Base-by-base conservation (phyloP, 2,797 vertebrate genomes). In the Tragopan temminckii region DNA sequence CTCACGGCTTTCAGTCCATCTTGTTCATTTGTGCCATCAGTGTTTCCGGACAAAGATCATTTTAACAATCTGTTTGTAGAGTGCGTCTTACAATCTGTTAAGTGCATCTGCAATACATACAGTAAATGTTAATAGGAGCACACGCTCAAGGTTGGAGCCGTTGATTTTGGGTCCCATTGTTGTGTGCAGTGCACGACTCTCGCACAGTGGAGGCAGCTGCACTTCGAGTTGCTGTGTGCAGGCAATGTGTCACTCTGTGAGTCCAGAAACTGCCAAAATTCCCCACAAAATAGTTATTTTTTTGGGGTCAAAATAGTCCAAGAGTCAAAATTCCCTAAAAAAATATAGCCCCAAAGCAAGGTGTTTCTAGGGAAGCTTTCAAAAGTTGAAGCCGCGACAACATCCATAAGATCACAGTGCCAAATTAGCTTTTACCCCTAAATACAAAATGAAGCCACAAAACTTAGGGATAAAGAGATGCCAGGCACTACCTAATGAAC, bases 61-160 rank as follows among this genome's bases (percentile, higher is more conserved):
- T 89, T 63, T 62, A 80, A 57, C 93, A 85, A 66, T 88, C 84
- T 94, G 88, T 87, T 83, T 80, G 46, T 59, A 67, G 42, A 78
- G 76, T 84, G 69, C 61, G 78, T 88, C 83, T 70, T 58, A 92
- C 92, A 92, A 90, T 92, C 94, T 95, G 93, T 48, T 92, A 78
- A 0, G 7, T 83, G 89, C 66, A 83, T 93, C 79, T 92, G 87
- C 85, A 85, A 40, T 19, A 53, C 80, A 59, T 91, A 79, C 18
- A 83, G 46, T 50, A 75, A 87, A 71, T 11, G 43, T 59, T 70
- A 82, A 64, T 20, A 85, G 88, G 40, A 92, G 69, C 62, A 25
- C 9, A 76, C 24, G 55, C 85, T 59, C 2, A 5, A 72, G 45
- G 38, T 76, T 20, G 53, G 17, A 93, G 74, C 17, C 68, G 66